These are phyloP conservation scores for Cheilosia variabilis DNA, from an alignment of 2,888 invertebrate species.

Conservation along the genomic window DNA sequence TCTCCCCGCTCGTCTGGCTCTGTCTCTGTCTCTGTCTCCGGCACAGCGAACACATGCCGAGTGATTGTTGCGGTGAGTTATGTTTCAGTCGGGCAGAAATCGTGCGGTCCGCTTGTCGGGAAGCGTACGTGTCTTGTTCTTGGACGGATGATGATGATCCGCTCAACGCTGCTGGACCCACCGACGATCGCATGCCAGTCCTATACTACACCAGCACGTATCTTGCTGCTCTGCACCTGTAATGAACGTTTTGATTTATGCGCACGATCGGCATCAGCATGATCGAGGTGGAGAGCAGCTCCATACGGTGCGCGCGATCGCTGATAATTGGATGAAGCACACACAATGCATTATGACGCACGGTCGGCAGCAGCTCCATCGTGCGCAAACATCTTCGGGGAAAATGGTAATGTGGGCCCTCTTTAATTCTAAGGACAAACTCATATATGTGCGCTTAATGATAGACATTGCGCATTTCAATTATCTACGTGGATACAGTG, in stretches of 20 bases:
- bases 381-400: conserved; percentile 68
- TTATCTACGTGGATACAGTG: conserved; percentile 72
- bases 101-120: conserved; percentile 62
- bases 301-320: conserved; percentile 28
- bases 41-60: conserved; percentile 12
- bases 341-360: conserved; percentile 68
- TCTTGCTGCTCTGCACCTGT: conserved; percentile 72
- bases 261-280: conserved; percentile 64
- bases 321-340: conserved; percentile 70
- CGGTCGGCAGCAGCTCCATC: conserved; percentile 47
- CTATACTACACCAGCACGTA: conserved; percentile 52
- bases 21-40: not conserved
- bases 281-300: conserved; percentile 29
- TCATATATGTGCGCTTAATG: conserved; percentile 67
- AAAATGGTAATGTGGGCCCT: conserved; percentile 66
- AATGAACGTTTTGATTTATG: conserved; percentile 73
- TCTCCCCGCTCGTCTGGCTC: not conserved
- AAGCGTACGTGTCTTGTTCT: conserved; percentile 62
- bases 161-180: conserved; percentile 19
- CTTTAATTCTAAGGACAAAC: conserved; percentile 71
- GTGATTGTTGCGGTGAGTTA: conserved; percentile 71
- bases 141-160: conserved; percentile 49
- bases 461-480: conserved; percentile 73
- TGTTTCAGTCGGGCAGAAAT: conserved; percentile 62
- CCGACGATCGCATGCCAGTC: conserved; percentile 15